Conservation (phyloP, 1,140 invertebrate genomes). For the Coptotermes formosanus region DNA sequence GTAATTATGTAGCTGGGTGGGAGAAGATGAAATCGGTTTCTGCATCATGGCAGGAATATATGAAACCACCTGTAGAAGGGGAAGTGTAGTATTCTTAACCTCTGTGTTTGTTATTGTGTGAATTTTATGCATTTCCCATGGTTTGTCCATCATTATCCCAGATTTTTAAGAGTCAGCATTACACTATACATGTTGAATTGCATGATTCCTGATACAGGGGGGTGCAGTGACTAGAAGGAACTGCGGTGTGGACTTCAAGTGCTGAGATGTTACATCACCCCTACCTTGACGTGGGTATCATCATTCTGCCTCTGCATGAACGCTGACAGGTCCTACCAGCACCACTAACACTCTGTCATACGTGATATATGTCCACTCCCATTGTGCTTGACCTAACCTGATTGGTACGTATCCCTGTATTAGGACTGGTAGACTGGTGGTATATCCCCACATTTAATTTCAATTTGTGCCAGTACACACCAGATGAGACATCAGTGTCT, state of each 20-base stretch:
- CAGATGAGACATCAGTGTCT: neutral
- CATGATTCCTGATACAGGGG: conserved; percentile 1
- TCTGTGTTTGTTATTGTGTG: too few relatives aligned
- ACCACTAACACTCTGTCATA: conserved; percentile 6
- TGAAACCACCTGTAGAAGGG: too few relatives aligned
- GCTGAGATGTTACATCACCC: neutral
- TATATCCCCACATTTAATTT: too few relatives aligned
- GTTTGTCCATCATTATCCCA: too few relatives aligned
- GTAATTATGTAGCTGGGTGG: too few relatives aligned
- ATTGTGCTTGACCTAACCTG: conserved; percentile 3
- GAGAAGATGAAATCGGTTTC: too few relatives aligned
- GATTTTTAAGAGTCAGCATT: too few relatives aligned
- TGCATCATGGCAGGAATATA: too few relatives aligned
- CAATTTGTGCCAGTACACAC: neutral
- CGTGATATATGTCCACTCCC: neutral
- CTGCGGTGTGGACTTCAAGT: neutral
- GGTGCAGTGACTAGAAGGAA: neutral
- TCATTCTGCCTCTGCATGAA: neutral
- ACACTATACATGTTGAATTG: neutral
- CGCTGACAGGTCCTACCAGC: neutral
- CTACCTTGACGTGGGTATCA: neutral
- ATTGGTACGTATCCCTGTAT: neutral
- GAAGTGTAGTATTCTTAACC: too few relatives aligned
- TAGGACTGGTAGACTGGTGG: neutral
- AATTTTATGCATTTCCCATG: too few relatives aligned